Evolutionary conservation across 2,797 vertebrate genomes (phyloP), one percentile per base, ranked within the genome.

Genomic region (Sebastiscus tertius): DNA sequence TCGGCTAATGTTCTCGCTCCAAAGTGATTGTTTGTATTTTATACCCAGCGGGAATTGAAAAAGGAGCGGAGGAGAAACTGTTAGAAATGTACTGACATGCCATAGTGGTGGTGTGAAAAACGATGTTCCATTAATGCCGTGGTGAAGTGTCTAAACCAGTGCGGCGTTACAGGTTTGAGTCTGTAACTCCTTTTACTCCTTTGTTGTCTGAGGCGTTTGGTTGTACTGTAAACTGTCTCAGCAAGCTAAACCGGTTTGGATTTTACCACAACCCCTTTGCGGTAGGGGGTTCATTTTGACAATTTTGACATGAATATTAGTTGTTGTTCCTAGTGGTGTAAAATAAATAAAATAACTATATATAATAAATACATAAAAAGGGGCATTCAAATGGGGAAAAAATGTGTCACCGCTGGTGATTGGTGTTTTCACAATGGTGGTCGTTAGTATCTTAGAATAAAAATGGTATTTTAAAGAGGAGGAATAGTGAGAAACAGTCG

Each of bases 21-120:
- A 65, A 86, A 81, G 81, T 87, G 82, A 90, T 82, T 85, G 89
- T 92, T 88, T 90, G 82, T 90, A 85, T 81, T 89, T 89, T 84
- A 62, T 68, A 60, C 58, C 75, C 65, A 27, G 66, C 4, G 24
- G 60, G 81, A 67, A 70, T 27, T 22, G 42, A 52, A 66, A 63
- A 81, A 39, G 61, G 52, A 70, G 68, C 59, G 3, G 60, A 29
- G 18, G 33, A 60, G 31, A 65, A 46, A 29, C 29, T 67, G 64
- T 86, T 55, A 5, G 72, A 84, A 77, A 82, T 42, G 71, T 72
- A 39, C 54, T 10, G 65, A 82, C 46, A 75, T 74, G 81, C 66
- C 79, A 67, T 73, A 8, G 78, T 70, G 77, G 73, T 77, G 80
- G 62, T 87, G 84, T 85, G 73, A 79, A 87, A 84, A 81, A 76